Conservation (phyloP, 2,888 invertebrate genomes). For the Folsomia candida region DNA sequence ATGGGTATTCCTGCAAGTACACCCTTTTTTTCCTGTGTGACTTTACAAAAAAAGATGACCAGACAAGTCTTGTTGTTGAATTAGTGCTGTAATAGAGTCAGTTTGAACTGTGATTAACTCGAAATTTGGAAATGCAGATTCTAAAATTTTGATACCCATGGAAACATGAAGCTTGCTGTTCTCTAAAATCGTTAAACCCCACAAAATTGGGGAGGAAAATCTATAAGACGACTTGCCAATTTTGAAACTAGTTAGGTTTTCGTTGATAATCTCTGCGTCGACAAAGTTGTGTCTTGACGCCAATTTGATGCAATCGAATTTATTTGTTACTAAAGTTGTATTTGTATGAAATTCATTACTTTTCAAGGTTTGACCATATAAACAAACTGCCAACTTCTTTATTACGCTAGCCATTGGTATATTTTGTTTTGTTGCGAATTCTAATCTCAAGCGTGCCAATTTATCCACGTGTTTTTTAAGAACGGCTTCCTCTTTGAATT, state of each 20-base stretch:
- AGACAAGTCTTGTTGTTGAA: too few species aligned
- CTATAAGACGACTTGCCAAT: not conserved
- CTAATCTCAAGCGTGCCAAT: not conserved
- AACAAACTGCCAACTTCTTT: not conserved
- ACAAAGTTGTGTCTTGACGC: not conserved
- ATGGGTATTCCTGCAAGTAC: not conserved
- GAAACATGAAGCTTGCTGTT: not conserved
- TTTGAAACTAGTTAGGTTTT: not conserved
- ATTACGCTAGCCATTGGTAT: not conserved
- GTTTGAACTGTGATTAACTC: not conserved
- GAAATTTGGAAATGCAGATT: not conserved
- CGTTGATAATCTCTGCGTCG: not conserved
- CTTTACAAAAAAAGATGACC: too few species aligned
- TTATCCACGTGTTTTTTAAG: not conserved
- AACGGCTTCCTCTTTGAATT: not conserved
- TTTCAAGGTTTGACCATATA: not conserved
- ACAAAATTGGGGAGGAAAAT: not conserved
- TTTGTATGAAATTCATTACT: not conserved
- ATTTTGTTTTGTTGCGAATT: not conserved
- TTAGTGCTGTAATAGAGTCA: not conserved
- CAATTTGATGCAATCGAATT: not conserved
- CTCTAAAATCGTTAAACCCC: not conserved
- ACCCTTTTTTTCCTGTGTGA: not conserved
- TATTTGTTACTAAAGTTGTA: not conserved
- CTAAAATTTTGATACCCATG: not conserved